phyloP scores from a whole-genome alignment of 35 echinoderm and acorn worm genomes.

The Heliocidaris erythrogramma region DNA sequence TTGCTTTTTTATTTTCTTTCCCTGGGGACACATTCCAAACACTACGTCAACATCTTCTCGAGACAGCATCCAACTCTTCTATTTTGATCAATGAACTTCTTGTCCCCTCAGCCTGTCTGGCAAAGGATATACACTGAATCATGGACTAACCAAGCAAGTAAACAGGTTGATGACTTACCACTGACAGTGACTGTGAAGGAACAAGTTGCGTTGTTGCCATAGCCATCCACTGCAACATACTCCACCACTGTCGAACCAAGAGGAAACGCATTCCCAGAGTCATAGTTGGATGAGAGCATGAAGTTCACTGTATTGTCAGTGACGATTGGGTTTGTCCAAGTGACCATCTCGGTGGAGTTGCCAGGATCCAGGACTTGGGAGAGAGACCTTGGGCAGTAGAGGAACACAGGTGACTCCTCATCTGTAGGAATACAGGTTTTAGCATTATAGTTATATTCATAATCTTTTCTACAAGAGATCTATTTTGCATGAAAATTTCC shows the following conservation, averaged over 20 bases:
- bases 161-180: conserved; percentile 37
- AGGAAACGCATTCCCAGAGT: not conserved
- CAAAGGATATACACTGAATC: no score
- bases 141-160: not conserved
- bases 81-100: no score
- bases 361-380: not conserved
- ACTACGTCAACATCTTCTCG: no score
- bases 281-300: conserved; percentile 27
- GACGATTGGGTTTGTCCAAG: conserved; percentile 1
- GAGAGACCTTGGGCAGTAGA: not conserved
- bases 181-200: conserved; percentile 51
- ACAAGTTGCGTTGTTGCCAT: not conserved
- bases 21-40: no score
- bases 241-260: not conserved
- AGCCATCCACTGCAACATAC: not conserved
- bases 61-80: no score
- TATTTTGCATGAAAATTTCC: no score
- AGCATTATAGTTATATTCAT: not conserved
- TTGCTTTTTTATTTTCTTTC: no score
- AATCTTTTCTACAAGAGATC: not conserved
- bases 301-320: conserved; percentile 16
- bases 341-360: not conserved
- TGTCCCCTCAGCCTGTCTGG: no score
- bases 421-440: not conserved
- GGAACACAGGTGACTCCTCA: not conserved